phyloP scores from a whole-genome alignment of 1,140 invertebrate genomes.

The Homarus americanus region DNA sequence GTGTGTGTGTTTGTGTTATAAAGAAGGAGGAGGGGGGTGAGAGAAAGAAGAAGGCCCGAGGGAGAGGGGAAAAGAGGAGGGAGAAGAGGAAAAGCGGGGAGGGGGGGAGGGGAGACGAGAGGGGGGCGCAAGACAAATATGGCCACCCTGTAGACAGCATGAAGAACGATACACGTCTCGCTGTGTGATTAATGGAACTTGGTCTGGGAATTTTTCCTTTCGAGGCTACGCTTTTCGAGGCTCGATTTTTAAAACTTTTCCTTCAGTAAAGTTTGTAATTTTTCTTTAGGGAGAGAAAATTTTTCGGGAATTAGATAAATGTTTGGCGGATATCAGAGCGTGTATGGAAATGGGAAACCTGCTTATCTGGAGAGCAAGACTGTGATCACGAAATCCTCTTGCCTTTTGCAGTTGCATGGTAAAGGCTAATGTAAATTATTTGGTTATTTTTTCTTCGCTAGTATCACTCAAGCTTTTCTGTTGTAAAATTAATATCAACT shows the following conservation, averaged over 20 bases:
- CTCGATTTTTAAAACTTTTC: constrained; percentile 37
- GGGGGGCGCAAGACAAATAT: constrained; percentile 58
- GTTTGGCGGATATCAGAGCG: constrained; percentile 24
- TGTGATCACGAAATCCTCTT: too few species aligned
- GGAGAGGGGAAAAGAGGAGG: background rate
- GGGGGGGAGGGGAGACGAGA: background rate
- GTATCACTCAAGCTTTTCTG: too few species aligned
- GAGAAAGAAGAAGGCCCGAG: background rate
- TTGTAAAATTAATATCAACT: too few species aligned
- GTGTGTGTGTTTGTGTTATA: too few species aligned
- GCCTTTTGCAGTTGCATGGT: too few species aligned
- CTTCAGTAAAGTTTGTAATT: constrained; percentile 27
- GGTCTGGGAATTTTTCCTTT: constrained; percentile 51
- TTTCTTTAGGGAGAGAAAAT: background rate
- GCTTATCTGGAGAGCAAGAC: constrained; percentile 49
- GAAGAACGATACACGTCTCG: constrained; percentile 67
- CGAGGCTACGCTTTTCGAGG: constrained; percentile 45
- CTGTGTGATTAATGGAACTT: constrained; percentile 65
- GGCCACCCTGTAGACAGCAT: constrained; percentile 68
- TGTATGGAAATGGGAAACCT: constrained; percentile 50
- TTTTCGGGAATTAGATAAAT: constrained; percentile 55
- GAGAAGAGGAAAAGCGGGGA: too few species aligned
- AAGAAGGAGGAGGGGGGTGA: background rate
- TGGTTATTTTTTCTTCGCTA: too few species aligned
- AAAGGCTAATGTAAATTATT: too few species aligned